phyloP scores from a whole-genome alignment of 2,113 vertebrate species.

The Andinoacara biseriatus region DNA sequence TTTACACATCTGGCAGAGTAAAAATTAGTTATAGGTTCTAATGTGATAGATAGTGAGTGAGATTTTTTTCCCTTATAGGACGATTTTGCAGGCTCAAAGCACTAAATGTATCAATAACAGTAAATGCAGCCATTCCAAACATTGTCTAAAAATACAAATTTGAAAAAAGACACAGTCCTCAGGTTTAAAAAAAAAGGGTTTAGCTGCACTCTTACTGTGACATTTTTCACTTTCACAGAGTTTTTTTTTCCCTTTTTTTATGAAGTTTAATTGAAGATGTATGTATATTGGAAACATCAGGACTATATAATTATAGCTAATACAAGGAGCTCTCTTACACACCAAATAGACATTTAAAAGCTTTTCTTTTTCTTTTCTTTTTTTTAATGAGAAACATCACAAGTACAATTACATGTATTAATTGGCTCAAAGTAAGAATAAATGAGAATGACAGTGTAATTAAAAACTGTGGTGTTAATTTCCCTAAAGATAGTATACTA shows the following conservation, averaged over 20 bases:
- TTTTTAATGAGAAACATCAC: constrained; percentile 62
- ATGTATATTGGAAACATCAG: constrained; percentile 26
- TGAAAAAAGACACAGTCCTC: not conserved
- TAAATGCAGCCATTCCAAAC: not conserved
- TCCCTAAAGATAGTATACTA: constrained; percentile 56
- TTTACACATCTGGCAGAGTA: not conserved
- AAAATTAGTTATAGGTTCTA: not conserved
- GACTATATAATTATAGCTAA: constrained; percentile 46
- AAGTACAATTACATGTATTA: constrained; percentile 74
- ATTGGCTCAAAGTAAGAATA: constrained; percentile 65
- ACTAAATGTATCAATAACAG: not conserved
- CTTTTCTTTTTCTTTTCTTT: not conserved
- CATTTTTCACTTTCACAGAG: not conserved
- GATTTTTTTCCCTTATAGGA: not conserved
- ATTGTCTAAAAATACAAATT: not conserved
- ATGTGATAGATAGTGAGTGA: not conserved
- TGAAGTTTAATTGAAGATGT: not conserved
- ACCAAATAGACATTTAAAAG: constrained; percentile 35
- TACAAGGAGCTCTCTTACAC: constrained; percentile 40
- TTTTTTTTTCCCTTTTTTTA: not conserved
- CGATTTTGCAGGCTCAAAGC: not conserved
- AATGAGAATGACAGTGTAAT: constrained; percentile 67
- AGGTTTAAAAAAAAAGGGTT: not conserved
- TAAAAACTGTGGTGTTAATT: constrained; percentile 61
- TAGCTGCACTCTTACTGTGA: not conserved